Conservation (phyloP, 2,113 vertebrate species). For the Erythrocebus patas region DNA sequence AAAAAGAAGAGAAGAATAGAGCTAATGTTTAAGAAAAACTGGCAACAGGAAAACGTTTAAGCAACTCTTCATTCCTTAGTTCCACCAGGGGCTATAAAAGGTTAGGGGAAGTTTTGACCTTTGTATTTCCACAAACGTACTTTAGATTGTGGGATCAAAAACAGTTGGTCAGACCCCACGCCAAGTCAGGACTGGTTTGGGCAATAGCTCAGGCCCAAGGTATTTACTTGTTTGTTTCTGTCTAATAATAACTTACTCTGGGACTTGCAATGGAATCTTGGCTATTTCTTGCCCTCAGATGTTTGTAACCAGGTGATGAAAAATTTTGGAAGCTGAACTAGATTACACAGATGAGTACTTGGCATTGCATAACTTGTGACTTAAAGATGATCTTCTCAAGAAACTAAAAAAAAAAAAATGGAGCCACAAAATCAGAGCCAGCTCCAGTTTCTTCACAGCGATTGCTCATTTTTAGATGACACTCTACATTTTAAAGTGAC, state of each 20-base stretch:
- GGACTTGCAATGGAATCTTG: neutral
- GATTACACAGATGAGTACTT: neutral
- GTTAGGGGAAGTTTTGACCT: conserved; percentile 56
- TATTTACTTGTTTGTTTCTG: conserved; percentile 30
- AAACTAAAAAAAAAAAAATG: neutral
- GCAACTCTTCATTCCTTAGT: conserved; percentile 50
- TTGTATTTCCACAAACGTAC: conserved; percentile 9
- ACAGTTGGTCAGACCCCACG: conserved; percentile 30
- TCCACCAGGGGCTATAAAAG: conserved; percentile 26
- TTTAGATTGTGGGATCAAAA: neutral
- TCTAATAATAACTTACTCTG: conserved; percentile 38
- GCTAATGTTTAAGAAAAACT: conserved; percentile 60
- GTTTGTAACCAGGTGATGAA: conserved; percentile 1
- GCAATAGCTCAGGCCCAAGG: conserved; percentile 26
- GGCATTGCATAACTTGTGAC: neutral
- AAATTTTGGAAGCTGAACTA: neutral
- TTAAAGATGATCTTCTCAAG: neutral
- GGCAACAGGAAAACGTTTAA: conserved; percentile 50
- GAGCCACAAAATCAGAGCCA: neutral
- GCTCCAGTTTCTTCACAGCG: accelerated
- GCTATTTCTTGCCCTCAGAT: neutral
- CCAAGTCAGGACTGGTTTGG: conserved; percentile 20
- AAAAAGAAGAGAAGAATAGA: conserved; percentile 62
- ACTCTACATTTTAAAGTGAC: conserved; percentile 63
- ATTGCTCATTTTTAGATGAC: neutral